Evolutionary conservation across 1,140 invertebrate species (phyloP).

Genomic region (Pseudachorutes palmiensis): DNA sequence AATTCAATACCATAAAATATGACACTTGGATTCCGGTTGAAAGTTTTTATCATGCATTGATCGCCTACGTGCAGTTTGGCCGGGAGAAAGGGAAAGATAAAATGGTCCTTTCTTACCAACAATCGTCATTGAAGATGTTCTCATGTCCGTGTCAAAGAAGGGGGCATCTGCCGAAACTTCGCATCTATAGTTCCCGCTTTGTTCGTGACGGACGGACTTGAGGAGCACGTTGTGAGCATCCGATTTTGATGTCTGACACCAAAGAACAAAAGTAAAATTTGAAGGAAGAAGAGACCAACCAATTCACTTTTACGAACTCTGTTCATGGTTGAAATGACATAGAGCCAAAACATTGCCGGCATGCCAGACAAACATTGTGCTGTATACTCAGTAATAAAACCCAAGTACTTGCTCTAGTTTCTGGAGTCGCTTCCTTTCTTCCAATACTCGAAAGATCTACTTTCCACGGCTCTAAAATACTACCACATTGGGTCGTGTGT

Average conservation of each 20-base stretch:
- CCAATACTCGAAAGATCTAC: background rate
- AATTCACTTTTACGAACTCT: slow-evolving; percentile 10
- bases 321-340: slow-evolving; percentile 3
- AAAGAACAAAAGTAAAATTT: slow-evolving; percentile 9
- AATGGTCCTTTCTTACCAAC: slow-evolving; percentile 34
- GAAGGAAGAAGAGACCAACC: background rate
- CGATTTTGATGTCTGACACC: slow-evolving; percentile 33
- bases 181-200: slow-evolving; percentile 34
- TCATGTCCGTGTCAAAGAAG: slow-evolving; percentile 35
- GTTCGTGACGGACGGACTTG: slow-evolving; percentile 36
- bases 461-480: no score
- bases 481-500: background rate
- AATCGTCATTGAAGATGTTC: slow-evolving; percentile 34
- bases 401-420: background rate
- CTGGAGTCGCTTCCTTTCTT: background rate
- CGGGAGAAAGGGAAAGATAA: background rate
- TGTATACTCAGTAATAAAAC: background rate
- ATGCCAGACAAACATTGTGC: background rate
- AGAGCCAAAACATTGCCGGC: background rate
- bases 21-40: background rate
- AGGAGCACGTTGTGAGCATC: slow-evolving; percentile 33
- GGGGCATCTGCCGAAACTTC: slow-evolving; percentile 37
- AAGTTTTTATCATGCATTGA: background rate
- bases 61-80: background rate
- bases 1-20: background rate